phyloP scores from a whole-genome alignment of 2,888 invertebrate genomes.

The Platycheirus rosarum region DNA sequence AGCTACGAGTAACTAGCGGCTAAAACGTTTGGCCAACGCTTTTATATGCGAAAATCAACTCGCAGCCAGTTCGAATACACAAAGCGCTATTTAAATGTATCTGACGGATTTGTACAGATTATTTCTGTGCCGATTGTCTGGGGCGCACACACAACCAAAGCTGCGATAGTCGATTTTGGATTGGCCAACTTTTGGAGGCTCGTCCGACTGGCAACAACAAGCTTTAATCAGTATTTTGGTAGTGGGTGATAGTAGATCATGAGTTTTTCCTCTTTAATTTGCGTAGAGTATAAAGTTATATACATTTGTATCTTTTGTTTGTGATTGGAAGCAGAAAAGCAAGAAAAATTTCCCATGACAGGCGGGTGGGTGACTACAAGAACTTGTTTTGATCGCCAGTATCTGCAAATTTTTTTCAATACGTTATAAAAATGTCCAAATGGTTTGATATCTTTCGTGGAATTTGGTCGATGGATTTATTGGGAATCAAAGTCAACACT shows the following conservation, averaged over 20 bases:
- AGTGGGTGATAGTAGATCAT: slow-evolving; percentile 34
- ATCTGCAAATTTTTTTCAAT: neutral
- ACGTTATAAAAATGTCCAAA: neutral
- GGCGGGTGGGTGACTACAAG: slow-evolving; percentile 47
- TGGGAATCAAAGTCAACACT: slow-evolving; percentile 41
- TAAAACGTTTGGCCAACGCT: slow-evolving; percentile 74
- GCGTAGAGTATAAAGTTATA: slow-evolving; percentile 3
- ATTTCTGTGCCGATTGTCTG: slow-evolving; percentile 46
- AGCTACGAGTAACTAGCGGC: slow-evolving; percentile 80
- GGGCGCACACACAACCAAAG: slow-evolving; percentile 25
- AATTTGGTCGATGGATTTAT: slow-evolving; percentile 25
- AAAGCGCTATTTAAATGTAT: slow-evolving; percentile 37
- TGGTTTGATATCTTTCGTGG: slow-evolving; percentile 6
- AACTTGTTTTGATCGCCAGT: slow-evolving; percentile 34
- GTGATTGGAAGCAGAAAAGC: slow-evolving; percentile 25
- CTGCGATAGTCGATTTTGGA: slow-evolving; percentile 19
- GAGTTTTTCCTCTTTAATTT: slow-evolving; percentile 29
- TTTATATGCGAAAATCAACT: slow-evolving; percentile 77
- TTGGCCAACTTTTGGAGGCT: slow-evolving; percentile 60
- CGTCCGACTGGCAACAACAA: slow-evolving; percentile 44
- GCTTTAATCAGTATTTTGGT: slow-evolving; percentile 3
- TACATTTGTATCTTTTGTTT: slow-evolving; percentile 4
- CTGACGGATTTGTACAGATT: slow-evolving; percentile 34
- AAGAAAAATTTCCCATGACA: slow-evolving; percentile 43
- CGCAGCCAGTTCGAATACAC: slow-evolving; percentile 9